Evolutionary conservation across 2,888 invertebrate species (phyloP), one percentile per base, ranked within the genome.

Genomic region (Agriotes lineatus): DNA sequence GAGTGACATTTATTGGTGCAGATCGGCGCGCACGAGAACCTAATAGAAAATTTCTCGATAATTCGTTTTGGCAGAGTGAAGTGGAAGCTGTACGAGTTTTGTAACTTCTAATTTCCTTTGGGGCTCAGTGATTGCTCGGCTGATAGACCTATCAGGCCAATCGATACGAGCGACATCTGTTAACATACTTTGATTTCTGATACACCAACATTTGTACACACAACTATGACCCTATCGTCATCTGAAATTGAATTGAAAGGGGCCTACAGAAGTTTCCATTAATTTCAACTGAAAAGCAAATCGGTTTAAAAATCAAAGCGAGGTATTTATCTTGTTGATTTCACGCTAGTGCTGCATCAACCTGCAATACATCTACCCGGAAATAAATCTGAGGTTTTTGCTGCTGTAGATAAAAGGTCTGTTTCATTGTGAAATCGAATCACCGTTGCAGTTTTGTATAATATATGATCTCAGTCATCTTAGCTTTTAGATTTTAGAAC

Each of bases 21-120:
- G 64, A 67, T 60, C 52, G 50, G 50, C 50, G 50, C 57, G 42
- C 61, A 60, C 60, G 52, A 63, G 42, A 67, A 60, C 61, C 58
- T 65, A 66, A 70, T 63, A 64, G 67, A 67, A 70, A 72, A 70
- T 70, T 72, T 72, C 66, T 61, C 64, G 64, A 61, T 69, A 71
- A 69, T 70, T 70, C 67, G 63, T 63, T 70, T 62, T 70, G 70
- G 67, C 70, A 67, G 63, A 58, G 60, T 67, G 62, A 67, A 70
- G 70, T 63, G 66, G 70, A 67, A 67, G 67, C 67, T 63, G 63
- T 67, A 59, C 57, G 62, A 69, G 70, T 72, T 72, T 72, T 72
- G 70, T 66, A 71, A 72, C 70, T 69, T 71, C 60, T 72, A 72
- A 72, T 72, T 72, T 72, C 72, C 72, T 72, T 69, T 67, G 72